These are phyloP conservation scores for Emberiza fucata DNA, from an alignment of 2,113 vertebrate genomes.

Conservation along the genomic window DNA sequence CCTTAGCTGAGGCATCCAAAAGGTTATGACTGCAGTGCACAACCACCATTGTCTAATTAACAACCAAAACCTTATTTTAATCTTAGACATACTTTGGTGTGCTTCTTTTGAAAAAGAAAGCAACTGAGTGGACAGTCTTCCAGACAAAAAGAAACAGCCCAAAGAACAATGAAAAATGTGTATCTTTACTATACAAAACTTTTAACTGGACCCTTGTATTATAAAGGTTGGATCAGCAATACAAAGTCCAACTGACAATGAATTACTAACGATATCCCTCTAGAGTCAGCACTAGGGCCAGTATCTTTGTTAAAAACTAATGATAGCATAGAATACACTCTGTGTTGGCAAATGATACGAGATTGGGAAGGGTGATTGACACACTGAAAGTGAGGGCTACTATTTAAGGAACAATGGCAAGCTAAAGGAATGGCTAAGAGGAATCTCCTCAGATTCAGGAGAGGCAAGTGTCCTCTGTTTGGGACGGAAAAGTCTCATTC, in stretches of 20 bases:
- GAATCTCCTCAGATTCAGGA: background rate
- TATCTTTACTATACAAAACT: background rate
- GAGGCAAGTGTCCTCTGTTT: background rate
- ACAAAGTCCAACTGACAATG: background rate
- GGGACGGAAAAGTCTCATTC: background rate
- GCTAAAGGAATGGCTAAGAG: background rate
- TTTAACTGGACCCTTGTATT: background rate
- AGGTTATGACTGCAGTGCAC: background rate
- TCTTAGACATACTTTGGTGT: background rate
- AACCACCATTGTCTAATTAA: background rate
- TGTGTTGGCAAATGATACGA: background rate
- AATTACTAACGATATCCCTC: background rate
- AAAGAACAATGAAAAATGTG: background rate
- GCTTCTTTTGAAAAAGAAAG: background rate
- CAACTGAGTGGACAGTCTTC: background rate
- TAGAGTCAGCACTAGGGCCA: background rate
- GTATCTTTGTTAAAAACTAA: background rate
- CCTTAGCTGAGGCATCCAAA: background rate
- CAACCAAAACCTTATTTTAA: background rate
- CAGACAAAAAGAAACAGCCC: background rate
- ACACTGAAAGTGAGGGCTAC: background rate
- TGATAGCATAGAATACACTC: rapidly evolving
- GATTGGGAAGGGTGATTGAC: background rate
- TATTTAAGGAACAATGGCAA: background rate
- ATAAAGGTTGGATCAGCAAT: background rate